Conservation (phyloP, 2,888 invertebrate species). For the Hartigia nigra region DNA sequence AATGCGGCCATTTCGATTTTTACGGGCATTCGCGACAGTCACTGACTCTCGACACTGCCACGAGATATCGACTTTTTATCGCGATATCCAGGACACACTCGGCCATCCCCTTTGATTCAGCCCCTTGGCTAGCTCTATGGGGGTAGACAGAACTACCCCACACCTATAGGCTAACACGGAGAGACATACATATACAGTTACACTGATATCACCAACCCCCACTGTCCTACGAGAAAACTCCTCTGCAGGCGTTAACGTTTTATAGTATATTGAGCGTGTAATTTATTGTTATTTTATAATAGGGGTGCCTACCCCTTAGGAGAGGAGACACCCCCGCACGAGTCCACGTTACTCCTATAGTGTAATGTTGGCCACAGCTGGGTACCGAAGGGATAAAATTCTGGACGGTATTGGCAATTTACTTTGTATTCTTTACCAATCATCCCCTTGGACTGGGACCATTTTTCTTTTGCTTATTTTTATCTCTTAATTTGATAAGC, state of each 20-base stretch:
- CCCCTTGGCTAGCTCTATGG: background rate
- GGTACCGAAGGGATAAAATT: background rate
- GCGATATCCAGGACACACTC: background rate
- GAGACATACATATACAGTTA: background rate
- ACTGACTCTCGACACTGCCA: slow-evolving; percentile 3
- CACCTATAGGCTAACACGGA: background rate
- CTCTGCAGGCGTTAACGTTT: slow-evolving; percentile 5
- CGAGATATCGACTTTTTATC: slow-evolving; percentile 1
- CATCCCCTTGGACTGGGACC: background rate
- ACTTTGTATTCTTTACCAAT: background rate
- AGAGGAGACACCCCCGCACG: too few species aligned
- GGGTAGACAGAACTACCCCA: background rate
- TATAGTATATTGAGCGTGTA: slow-evolving; percentile 4
- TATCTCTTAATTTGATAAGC: background rate
- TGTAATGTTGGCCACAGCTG: background rate
- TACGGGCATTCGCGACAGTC: background rate
- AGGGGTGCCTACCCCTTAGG: background rate
- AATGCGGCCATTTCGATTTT: background rate
- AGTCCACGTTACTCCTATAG: background rate
- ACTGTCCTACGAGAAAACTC: background rate
- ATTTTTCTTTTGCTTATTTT: background rate
- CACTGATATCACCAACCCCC: background rate
- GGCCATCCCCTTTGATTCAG: background rate
- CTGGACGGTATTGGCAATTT: background rate
- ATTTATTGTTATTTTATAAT: slow-evolving; percentile 14